Evolutionary conservation across 2,113 vertebrate genomes (phyloP).

Genomic region (Ciconia stormi): DNA sequence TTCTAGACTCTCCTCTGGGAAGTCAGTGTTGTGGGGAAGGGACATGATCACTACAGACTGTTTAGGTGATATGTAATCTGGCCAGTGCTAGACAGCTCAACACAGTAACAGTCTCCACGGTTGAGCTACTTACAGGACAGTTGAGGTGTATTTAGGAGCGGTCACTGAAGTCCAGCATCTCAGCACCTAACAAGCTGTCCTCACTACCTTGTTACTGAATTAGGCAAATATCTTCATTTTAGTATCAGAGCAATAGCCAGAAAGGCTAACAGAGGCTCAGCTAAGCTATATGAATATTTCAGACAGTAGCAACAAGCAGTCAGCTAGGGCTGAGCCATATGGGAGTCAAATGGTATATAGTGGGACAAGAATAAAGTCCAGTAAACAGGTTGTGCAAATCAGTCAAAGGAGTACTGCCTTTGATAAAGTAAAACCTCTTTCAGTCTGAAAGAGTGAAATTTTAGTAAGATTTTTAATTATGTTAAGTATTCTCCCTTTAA

Average conservation of each 20-base stretch:
- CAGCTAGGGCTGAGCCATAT: background rate
- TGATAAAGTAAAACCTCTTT: background rate
- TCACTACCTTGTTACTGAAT: background rate
- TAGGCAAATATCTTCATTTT: background rate
- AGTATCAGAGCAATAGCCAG: background rate
- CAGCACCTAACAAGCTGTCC: background rate
- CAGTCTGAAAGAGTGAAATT: background rate
- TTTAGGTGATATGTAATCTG: background rate
- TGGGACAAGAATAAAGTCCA: background rate
- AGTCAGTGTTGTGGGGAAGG: background rate
- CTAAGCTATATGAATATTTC: background rate
- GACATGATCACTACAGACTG: background rate
- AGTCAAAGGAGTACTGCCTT: background rate
- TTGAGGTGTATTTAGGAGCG: background rate
- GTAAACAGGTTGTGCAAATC: background rate
- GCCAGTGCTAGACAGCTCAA: background rate
- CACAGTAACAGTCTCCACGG: background rate
- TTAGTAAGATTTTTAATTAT: background rate
- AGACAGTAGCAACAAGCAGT: background rate
- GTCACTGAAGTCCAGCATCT: background rate
- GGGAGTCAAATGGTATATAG: background rate
- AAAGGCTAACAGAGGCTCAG: background rate
- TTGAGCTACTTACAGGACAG: background rate
- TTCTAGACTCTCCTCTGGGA: background rate
- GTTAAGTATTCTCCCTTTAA: background rate